Percentiles rank a stretch among this genome's conserved stretches.
These are phyloP conservation scores for Chaenocephalus aceratus DNA, from an alignment of 2,113 vertebrate species.

Conservation along the genomic window DNA sequence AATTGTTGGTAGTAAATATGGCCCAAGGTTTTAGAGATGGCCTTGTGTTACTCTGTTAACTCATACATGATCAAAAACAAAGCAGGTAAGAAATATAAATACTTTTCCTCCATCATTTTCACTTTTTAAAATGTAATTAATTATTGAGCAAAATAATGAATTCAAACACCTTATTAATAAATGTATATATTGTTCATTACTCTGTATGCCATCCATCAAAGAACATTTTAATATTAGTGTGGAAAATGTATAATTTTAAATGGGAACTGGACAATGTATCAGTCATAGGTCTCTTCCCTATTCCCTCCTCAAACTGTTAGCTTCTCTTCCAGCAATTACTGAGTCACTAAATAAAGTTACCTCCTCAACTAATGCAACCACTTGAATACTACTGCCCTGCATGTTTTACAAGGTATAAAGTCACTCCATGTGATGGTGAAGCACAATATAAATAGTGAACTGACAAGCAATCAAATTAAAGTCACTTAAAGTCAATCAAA, in stretches of 20 bases:
- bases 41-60: too few relatives aligned
- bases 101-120: not conserved
- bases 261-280: not conserved
- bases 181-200: too few relatives aligned
- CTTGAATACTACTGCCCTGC: not conserved
- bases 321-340: not conserved
- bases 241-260: not conserved
- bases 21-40: too few relatives aligned
- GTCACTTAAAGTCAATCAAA: not conserved
- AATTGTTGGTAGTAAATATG: not conserved
- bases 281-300: too few relatives aligned
- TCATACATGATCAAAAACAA: not conserved
- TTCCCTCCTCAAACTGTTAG: not conserved
- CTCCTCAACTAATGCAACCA: not conserved
- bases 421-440: not conserved
- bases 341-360: not conserved
- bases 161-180: not conserved
- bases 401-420: not conserved
- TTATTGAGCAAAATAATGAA: not conserved
- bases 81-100: not conserved
- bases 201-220: not conserved
- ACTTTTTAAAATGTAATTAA: not conserved
- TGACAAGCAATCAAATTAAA: not conserved
- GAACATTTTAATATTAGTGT: not conserved
- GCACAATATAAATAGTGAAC: not conserved